A percentile compares a stretch with the other conserved stretches of the same genome.
phyloP scores from a whole-genome alignment of 2,888 invertebrate genomes.

The Chrysomela aeneicollis region DNA sequence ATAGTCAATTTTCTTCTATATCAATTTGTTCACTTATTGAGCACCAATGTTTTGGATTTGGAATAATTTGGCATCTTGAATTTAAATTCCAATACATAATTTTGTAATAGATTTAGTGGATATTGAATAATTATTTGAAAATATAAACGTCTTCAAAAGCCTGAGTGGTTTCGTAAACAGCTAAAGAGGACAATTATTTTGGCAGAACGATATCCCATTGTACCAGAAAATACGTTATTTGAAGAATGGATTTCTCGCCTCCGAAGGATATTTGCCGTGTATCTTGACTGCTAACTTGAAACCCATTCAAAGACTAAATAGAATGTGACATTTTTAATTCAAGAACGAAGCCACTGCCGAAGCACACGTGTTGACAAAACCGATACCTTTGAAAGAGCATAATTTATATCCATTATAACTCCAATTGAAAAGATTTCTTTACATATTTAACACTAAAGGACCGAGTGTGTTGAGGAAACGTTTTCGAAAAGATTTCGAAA shows the following conservation, averaged over 20 bases:
- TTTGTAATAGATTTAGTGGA: no score
- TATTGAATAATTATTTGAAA: no score
- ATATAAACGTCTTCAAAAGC: background rate
- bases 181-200: slow-evolving; percentile 17
- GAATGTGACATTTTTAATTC: slow-evolving; percentile 36
- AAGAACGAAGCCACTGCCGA: slow-evolving; percentile 33
- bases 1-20: no score
- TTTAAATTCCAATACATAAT: no score
- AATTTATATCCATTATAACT: slow-evolving; percentile 57
- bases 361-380: slow-evolving; percentile 59
- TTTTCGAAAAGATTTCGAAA: slow-evolving; percentile 51
- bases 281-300: slow-evolving; percentile 38
- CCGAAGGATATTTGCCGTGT: slow-evolving; percentile 36
- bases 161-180: slow-evolving; percentile 1
- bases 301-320: slow-evolving; percentile 34
- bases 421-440: slow-evolving; percentile 47
- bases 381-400: slow-evolving; percentile 54
- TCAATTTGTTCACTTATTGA: no score
- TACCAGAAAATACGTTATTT: slow-evolving; percentile 23
- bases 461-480: slow-evolving; percentile 46
- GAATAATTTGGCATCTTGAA: no score
- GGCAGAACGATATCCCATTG: background rate
- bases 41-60: no score
- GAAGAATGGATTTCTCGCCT: slow-evolving; percentile 34
- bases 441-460: slow-evolving; percentile 41